Percentiles rank a stretch among this genome's conserved stretches.
phyloP scores from a whole-genome alignment of 2,888 invertebrate genomes.

The Chloromyia formosa region DNA sequence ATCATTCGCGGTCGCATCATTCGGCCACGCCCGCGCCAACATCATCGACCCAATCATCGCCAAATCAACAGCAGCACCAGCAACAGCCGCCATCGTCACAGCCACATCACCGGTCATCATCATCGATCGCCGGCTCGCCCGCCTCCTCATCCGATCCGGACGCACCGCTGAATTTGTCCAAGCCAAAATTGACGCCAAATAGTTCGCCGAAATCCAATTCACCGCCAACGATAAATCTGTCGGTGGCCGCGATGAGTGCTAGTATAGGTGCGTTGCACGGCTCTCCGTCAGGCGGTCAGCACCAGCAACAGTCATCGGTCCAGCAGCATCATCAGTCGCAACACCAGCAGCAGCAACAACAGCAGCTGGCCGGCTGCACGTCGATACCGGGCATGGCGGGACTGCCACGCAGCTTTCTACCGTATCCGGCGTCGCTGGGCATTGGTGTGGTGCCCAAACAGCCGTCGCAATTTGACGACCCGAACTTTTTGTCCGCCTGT shows the following conservation, averaged over 20 bases:
- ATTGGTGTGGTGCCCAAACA: constrained; percentile 50
- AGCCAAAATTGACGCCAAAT: constrained; percentile 77
- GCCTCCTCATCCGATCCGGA: constrained; percentile 72
- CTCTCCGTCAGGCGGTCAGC: neutral
- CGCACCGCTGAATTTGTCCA: constrained; percentile 87
- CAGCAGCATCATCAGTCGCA: neutral
- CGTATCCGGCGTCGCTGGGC: constrained; percentile 61
- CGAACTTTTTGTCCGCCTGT: constrained; percentile 71
- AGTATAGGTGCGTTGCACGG: constrained; percentile 49
- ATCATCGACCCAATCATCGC: constrained; percentile 6
- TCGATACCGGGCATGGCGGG: constrained; percentile 51
- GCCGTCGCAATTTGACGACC: constrained; percentile 65
- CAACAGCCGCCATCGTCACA: constrained; percentile 29
- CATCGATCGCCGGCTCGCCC: constrained; percentile 52
- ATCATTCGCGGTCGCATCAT: neutral
- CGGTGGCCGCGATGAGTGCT: constrained; percentile 36
- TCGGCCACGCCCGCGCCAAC: neutral
- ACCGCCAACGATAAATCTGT: constrained; percentile 48
- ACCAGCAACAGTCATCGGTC: constrained; percentile 43
- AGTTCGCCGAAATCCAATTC: constrained; percentile 65
- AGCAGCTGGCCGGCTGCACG: constrained; percentile 52
- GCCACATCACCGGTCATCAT: constrained; percentile 53
- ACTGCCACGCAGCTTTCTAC: constrained; percentile 54
- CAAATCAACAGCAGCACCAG: neutral
- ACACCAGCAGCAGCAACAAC: constrained; percentile 34